Percentiles rank a stretch among this genome's conserved stretches.
Evolutionary conservation across 2,113 vertebrate genomes (phyloP).

Genomic region (Macroglossus sobrinus): DNA sequence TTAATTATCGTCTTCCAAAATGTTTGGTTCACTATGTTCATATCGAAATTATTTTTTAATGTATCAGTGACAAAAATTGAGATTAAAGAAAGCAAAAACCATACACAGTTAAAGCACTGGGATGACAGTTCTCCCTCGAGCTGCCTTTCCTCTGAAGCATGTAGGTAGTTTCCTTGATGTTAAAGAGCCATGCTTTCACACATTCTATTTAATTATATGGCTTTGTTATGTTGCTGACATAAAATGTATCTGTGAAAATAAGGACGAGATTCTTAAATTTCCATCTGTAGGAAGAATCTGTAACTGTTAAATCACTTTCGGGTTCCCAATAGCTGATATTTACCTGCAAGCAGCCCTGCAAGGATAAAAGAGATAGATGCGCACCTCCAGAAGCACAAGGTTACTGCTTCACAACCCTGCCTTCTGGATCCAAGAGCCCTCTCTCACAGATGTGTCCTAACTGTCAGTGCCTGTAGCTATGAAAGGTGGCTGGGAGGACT

Average conservation of each 20-base stretch:
- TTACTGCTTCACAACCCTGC: background rate
- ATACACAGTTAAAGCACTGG: background rate
- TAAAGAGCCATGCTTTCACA: background rate
- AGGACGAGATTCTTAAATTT: background rate
- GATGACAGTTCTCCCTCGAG: background rate
- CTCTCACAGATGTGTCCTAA: background rate
- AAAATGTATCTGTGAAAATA: background rate
- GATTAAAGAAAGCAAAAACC: background rate
- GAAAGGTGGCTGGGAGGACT: background rate
- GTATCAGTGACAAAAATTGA: background rate
- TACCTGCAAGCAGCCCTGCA: background rate
- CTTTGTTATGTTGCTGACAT: background rate
- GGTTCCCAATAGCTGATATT: background rate
- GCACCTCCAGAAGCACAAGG: too few relatives aligned
- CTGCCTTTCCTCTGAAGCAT: background rate
- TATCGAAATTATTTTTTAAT: background rate
- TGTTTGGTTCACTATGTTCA: background rate
- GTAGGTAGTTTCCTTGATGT: background rate
- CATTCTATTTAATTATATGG: conserved; percentile 14
- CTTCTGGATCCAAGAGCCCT: background rate
- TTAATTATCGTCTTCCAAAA: conserved; percentile 12
- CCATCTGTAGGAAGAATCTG: background rate
- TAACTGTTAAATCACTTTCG: background rate
- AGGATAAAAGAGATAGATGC: background rate
- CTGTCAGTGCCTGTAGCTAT: background rate